These are phyloP conservation scores for Romanomermis culicivorax DNA, from an alignment of 2,888 invertebrate genomes.

Conservation along the genomic window DNA sequence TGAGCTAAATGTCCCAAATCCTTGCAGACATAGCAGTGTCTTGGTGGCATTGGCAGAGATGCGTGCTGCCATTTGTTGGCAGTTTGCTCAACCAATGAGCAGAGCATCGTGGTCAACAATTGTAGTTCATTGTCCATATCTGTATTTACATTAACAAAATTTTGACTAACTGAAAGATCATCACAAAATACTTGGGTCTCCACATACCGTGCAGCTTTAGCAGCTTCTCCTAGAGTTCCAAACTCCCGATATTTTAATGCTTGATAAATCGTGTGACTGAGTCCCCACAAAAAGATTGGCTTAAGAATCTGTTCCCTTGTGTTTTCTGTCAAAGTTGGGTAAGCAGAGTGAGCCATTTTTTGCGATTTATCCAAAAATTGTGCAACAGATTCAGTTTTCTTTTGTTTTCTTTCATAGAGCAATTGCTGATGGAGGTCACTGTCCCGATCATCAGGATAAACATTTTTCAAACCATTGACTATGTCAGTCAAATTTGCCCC, in stretches of 20 bases:
- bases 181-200: not conserved
- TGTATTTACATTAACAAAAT: no score
- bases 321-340: not conserved
- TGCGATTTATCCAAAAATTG: not conserved
- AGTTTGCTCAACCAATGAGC: no score
- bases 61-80: no score
- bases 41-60: no score
- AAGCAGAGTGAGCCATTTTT: not conserved
- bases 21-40: no score
- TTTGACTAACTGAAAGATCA: no score
- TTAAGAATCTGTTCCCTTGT: not conserved
- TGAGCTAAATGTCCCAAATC: no score
- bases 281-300: not conserved
- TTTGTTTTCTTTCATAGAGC: not conserved
- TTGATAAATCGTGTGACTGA: not conserved
- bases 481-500: not conserved
- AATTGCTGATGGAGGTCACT: not conserved
- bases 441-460: not conserved
- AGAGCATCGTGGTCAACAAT: no score
- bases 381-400: not conserved
- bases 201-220: not conserved
- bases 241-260: not conserved
- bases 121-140: no score
- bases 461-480: not conserved
- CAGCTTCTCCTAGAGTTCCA: not conserved